Conservation (phyloP, 1,140 invertebrate species). For the Gonioctena quinquepunctata region DNA sequence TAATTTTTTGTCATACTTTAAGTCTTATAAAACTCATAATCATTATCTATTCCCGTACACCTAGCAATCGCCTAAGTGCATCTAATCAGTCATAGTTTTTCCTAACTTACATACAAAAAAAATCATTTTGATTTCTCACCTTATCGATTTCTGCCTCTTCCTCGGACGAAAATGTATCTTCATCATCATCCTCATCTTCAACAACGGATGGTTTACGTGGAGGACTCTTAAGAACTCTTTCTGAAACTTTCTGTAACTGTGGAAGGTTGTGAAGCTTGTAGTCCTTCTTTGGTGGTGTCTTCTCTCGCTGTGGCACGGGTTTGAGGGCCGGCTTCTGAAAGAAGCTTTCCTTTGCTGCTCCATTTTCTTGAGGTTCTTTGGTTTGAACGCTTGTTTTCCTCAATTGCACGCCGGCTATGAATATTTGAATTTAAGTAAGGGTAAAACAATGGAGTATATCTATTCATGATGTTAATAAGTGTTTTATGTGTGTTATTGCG, state of each 20-base stretch:
- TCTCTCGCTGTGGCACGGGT: constrained; percentile 48
- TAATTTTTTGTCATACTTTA: too few relatives aligned
- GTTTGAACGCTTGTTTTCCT: constrained; percentile 39
- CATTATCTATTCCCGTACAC: too few relatives aligned
- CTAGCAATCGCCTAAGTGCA: too few relatives aligned
- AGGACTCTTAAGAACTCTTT: constrained; percentile 38
- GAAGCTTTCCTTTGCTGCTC: constrained; percentile 43
- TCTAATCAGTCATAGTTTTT: too few relatives aligned
- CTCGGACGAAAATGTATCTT: neutral
- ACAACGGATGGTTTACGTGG: constrained; percentile 28
- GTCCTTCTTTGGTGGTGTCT: constrained; percentile 44
- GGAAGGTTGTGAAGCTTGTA: constrained; percentile 44
- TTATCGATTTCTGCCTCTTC: constrained; percentile 38
- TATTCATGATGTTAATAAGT: too few relatives aligned
- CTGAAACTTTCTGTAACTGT: constrained; percentile 45
- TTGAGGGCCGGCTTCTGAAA: constrained; percentile 50
- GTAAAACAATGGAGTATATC: too few relatives aligned
- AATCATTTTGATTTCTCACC: too few relatives aligned
- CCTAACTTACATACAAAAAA: too few relatives aligned
- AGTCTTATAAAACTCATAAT: too few relatives aligned
- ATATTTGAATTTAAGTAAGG: too few relatives aligned
- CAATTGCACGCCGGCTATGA: constrained; percentile 38
- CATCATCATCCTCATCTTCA: constrained; percentile 13
- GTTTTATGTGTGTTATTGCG: too few relatives aligned
- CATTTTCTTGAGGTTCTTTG: constrained; percentile 50